Conservation (phyloP, 2,113 vertebrate genomes). For the Andinoacara biseriatus region DNA sequence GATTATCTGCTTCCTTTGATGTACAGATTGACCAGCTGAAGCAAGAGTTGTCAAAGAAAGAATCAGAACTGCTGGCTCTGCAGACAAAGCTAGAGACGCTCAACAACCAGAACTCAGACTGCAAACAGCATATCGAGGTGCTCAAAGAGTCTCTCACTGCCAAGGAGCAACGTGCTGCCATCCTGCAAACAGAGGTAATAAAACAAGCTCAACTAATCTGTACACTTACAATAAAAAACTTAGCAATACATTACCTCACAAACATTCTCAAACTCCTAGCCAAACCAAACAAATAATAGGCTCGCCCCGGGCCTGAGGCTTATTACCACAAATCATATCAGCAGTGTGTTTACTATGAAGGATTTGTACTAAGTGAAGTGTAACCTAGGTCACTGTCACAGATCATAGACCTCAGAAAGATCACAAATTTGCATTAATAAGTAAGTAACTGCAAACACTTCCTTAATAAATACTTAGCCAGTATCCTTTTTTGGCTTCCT, state of each 20-base stretch:
- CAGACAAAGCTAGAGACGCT: constrained; percentile 99
- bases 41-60: constrained; percentile 98
- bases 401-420: constrained; percentile 1
- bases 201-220: constrained; percentile 3
- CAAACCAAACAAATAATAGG: constrained; percentile 31
- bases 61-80: constrained; percentile 98
- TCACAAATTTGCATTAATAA: background rate
- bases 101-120: constrained; percentile 99
- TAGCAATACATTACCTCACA: background rate
- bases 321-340: constrained; percentile 32
- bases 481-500: background rate
- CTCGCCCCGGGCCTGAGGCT: background rate
- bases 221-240: constrained; percentile 12
- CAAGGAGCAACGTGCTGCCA: constrained; percentile 99
- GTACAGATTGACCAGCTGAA: constrained; percentile 96
- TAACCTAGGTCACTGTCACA: constrained; percentile 8
- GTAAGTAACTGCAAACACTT: background rate
- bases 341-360: constrained; percentile 29
- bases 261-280: constrained; percentile 11
- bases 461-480: background rate
- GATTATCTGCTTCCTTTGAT: background rate
- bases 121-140: constrained; percentile 99
- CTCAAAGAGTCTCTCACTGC: constrained; percentile 99
- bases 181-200: constrained; percentile 96
- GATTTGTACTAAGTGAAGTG: constrained; percentile 18